A percentile compares a stretch with the other conserved stretches of the same genome.
phyloP scores from a whole-genome alignment of 2,888 invertebrate species.

The Lithophane leautieri region DNA sequence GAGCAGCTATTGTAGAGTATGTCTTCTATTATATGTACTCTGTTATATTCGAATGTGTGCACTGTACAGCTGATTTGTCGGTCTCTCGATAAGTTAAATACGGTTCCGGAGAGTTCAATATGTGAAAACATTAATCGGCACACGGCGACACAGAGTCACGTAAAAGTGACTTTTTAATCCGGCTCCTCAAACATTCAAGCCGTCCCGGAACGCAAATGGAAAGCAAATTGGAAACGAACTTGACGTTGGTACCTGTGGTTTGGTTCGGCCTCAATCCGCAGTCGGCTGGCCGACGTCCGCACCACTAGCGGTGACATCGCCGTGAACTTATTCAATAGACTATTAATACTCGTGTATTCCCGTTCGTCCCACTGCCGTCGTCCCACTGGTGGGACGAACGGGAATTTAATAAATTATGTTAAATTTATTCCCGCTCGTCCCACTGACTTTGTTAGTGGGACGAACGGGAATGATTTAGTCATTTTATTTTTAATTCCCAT shows the following conservation, averaged over 20 bases:
- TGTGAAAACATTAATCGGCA: constrained; percentile 56
- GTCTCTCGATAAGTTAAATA: constrained; percentile 33
- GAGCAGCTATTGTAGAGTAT: constrained; percentile 7
- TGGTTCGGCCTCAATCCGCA: constrained; percentile 67
- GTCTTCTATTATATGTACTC: constrained; percentile 8
- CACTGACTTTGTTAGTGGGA: too few species aligned
- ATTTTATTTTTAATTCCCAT: too few species aligned
- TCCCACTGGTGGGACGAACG: too few species aligned
- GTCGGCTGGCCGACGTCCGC: constrained; percentile 53
- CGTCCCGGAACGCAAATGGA: constrained; percentile 72
- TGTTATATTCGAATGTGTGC: not conserved
- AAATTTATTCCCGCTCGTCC: too few species aligned
- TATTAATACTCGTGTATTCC: constrained; percentile 38
- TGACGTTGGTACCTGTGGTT: constrained; percentile 64
- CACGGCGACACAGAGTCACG: constrained; percentile 59
- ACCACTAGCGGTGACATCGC: constrained; percentile 73
- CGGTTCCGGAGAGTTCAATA: constrained; percentile 31
- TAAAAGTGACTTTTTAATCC: constrained; percentile 72
- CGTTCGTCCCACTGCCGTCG: too few species aligned
- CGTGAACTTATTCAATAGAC: constrained; percentile 64
- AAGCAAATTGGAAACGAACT: constrained; percentile 81
- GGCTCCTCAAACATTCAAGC: constrained; percentile 72
- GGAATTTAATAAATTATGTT: too few species aligned
- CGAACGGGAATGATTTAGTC: too few species aligned
- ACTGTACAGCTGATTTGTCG: constrained; percentile 24